These are phyloP conservation scores for Cyprinodon brontotheroides DNA, from an alignment of 2,113 vertebrate species.

Conservation along the genomic window DNA sequence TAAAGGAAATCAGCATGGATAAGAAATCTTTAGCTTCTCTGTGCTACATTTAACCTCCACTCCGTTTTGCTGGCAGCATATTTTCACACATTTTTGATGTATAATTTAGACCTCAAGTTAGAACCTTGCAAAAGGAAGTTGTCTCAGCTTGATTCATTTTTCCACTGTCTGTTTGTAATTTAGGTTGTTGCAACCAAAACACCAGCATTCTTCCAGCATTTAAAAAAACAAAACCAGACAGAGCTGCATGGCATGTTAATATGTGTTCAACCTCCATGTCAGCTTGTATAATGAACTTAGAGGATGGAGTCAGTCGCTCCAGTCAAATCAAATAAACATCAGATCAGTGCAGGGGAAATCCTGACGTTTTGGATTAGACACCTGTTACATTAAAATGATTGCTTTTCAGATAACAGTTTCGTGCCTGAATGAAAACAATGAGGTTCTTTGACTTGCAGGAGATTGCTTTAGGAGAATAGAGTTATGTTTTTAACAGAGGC, in stretches of 20 bases:
- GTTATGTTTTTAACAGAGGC: not conserved
- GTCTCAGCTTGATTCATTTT: not conserved
- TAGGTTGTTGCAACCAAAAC: not conserved
- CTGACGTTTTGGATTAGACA: slow-evolving; percentile 11
- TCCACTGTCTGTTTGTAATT: not conserved
- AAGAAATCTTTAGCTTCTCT: slow-evolving; percentile 4
- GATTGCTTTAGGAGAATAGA: not conserved
- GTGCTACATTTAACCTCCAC: not conserved
- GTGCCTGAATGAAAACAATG: not conserved
- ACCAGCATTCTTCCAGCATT: not conserved
- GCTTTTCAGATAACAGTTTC: not conserved
- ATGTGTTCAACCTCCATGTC: not conserved
- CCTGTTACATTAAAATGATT: not conserved
- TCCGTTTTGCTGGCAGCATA: not conserved
- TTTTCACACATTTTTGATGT: not conserved
- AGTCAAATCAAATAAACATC: slow-evolving; percentile 43
- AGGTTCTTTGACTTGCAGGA: not conserved
- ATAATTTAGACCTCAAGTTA: not conserved
- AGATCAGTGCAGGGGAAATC: not conserved
- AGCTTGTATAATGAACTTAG: slow-evolving; percentile 23
- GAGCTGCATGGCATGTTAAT: not conserved
- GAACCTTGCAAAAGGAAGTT: not conserved
- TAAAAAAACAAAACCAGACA: not conserved
- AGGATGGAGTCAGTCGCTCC: slow-evolving; percentile 18
- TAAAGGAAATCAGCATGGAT: not conserved